A percentile compares a stretch with the other conserved stretches of the same genome.
Conservation (phyloP, 2,888 invertebrate genomes). For the Eutolmus rufibarbis region DNA sequence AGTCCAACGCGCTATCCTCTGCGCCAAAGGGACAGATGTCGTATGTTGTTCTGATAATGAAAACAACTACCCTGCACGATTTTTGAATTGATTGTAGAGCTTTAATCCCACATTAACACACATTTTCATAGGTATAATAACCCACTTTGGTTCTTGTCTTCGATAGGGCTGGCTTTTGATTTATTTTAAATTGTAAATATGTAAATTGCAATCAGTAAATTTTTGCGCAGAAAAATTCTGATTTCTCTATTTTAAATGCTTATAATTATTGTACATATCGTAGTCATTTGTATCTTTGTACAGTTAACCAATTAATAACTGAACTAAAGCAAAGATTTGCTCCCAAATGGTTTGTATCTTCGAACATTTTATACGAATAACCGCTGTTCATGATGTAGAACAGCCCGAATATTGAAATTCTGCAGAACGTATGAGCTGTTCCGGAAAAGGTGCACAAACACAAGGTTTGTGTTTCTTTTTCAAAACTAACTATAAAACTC, state of each 20-base stretch:
- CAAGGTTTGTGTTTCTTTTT: too few relatives aligned
- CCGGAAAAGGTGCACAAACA: too few relatives aligned
- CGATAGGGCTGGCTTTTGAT: not conserved
- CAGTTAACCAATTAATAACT: too few relatives aligned
- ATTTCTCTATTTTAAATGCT: too few relatives aligned
- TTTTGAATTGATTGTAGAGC: not conserved
- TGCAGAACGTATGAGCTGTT: too few relatives aligned
- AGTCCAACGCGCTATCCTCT: constrained; percentile 90
- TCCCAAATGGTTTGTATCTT: not conserved
- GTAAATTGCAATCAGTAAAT: too few relatives aligned
- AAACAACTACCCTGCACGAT: not conserved
- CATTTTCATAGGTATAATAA: not conserved
- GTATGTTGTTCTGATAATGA: not conserved
- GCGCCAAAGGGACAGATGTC: constrained; percentile 77
- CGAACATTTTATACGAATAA: not conserved
- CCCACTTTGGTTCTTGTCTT: not conserved
- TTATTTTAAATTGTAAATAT: not conserved
- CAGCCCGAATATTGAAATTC: too few relatives aligned
- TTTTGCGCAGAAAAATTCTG: too few relatives aligned
- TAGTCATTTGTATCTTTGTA: too few relatives aligned
- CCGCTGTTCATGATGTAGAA: not conserved
- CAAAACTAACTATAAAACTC: too few relatives aligned
- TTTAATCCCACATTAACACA: not conserved
- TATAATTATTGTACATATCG: too few relatives aligned
- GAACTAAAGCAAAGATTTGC: too few relatives aligned